Conservation (phyloP, 2,888 invertebrate species). For the Drosophila sordidapex region DNA sequence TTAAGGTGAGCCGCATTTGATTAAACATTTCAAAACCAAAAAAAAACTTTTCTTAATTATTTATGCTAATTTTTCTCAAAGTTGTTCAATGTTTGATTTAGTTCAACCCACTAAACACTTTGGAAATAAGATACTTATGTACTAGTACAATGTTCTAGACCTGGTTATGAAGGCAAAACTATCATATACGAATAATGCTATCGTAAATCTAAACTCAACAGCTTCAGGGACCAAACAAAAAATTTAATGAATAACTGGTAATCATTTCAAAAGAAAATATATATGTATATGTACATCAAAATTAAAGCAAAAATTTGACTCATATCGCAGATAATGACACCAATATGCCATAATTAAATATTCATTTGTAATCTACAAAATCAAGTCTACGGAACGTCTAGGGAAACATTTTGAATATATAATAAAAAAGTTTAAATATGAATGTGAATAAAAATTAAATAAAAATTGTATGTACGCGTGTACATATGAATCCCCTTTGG, state of each 20-base stretch:
- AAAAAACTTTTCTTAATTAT: constrained; percentile 7
- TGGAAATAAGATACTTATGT: constrained; percentile 43
- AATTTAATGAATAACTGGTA: constrained; percentile 50
- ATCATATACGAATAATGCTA: constrained; percentile 62
- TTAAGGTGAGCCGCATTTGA: constrained; percentile 21
- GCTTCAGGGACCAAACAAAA: constrained; percentile 83
- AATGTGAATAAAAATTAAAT: constrained; percentile 38
- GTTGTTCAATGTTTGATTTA: constrained; percentile 29
- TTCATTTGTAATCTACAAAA: constrained; percentile 45
- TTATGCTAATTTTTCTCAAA: constrained; percentile 5
- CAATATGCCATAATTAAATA: constrained; percentile 36
- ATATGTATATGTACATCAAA: constrained; percentile 28
- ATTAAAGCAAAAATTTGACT: constrained; percentile 41
- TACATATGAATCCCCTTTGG: constrained; percentile 55
- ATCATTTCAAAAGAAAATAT: constrained; percentile 29
- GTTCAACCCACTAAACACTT: constrained; percentile 67
- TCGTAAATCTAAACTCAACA: constrained; percentile 79
- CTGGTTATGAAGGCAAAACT: constrained; percentile 54
- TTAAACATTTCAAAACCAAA: constrained; percentile 11
- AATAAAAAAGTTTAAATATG: constrained; percentile 31
- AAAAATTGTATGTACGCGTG: constrained; percentile 30
- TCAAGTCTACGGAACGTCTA: constrained; percentile 42
- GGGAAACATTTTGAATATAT: constrained; percentile 55
- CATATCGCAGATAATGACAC: constrained; percentile 48
- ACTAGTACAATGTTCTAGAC: constrained; percentile 41